Percentiles rank a stretch among this genome's conserved stretches.
These are phyloP conservation scores for Phragmatobia fuliginosa DNA, from an alignment of 2,888 invertebrate genomes.

Conservation along the genomic window DNA sequence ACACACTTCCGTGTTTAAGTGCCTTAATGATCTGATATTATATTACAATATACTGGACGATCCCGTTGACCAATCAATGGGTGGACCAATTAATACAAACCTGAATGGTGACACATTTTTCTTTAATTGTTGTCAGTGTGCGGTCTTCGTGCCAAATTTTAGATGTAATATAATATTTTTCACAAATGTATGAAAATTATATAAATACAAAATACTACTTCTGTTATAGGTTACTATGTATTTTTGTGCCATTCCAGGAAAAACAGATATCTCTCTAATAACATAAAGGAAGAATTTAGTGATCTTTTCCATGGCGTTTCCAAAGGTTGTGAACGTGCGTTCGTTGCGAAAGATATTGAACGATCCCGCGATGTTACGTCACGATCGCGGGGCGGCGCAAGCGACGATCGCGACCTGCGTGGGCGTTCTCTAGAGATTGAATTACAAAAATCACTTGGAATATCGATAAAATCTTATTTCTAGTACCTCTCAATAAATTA, in stretches of 20 bases:
- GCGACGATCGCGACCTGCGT: constrained; percentile 81
- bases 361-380: constrained; percentile 81
- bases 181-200: not conserved
- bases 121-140: constrained; percentile 56
- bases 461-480: constrained; percentile 29
- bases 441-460: constrained; percentile 21
- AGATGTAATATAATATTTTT: not conserved
- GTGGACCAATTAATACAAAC: constrained; percentile 65
- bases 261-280: not conserved
- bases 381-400: constrained; percentile 77
- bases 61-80: constrained; percentile 75
- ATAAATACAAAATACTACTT: not conserved
- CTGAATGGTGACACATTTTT: constrained; percentile 66
- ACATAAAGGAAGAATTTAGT: constrained; percentile 27
- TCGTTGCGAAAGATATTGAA: constrained; percentile 81
- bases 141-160: constrained; percentile 7
- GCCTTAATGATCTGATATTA: constrained; percentile 83
- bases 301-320: constrained; percentile 56
- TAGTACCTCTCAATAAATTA: not conserved
- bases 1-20: constrained; percentile 84
- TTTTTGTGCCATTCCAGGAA: not conserved
- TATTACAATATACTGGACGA: constrained; percentile 74
- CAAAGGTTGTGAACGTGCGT: constrained; percentile 74
- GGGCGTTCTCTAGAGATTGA: constrained; percentile 73
- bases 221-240: not conserved